Conservation (phyloP, 2,888 invertebrate genomes). For the Ochropacha duplaris region DNA sequence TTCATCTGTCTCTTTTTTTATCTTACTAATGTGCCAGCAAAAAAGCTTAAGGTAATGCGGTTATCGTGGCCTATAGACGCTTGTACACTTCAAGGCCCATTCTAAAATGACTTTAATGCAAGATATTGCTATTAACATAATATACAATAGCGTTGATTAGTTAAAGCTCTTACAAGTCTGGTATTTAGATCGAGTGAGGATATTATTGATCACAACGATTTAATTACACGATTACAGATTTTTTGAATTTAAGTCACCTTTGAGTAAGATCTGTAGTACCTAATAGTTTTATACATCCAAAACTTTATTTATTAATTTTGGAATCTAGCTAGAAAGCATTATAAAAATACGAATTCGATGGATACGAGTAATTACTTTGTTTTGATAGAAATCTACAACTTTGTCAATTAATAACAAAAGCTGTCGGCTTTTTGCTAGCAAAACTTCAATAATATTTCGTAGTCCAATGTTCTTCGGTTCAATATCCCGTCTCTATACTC, state of each 20-base stretch:
- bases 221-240: neutral
- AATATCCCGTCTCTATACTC: conserved; percentile 2
- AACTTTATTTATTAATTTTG: too few species aligned
- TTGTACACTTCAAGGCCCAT: too few species aligned
- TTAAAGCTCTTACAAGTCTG: neutral
- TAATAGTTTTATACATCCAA: too few species aligned
- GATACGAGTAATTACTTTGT: neutral
- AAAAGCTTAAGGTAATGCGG: too few species aligned
- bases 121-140: neutral
- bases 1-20: neutral
- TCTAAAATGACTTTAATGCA: too few species aligned
- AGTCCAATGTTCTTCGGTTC: neutral
- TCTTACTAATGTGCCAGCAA: too few species aligned
- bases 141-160: neutral
- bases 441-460: neutral
- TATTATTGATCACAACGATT: too few species aligned
- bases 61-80: too few species aligned
- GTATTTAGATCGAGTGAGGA: neutral
- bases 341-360: neutral
- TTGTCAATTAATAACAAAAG: neutral
- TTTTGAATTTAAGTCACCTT: neutral
- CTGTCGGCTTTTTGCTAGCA: neutral
- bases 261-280: too few species aligned
- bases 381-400: neutral
- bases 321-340: neutral